Evolutionary conservation across 2,888 invertebrate species (phyloP).

Genomic region (Pheosia tremula): DNA sequence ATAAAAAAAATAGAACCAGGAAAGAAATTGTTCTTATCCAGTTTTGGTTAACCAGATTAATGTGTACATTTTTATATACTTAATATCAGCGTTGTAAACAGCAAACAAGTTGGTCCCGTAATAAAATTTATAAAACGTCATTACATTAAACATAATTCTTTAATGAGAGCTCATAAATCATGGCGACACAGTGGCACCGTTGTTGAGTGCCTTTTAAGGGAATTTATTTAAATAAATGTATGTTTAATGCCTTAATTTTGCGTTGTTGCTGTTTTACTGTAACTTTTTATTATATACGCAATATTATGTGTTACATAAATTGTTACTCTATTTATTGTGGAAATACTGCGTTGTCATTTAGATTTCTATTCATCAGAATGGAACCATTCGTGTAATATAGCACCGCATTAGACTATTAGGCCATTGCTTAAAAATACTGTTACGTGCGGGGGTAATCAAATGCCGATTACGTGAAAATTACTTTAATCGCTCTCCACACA

Average conservation of each 20-base stretch:
- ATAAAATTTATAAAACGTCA: slow-evolving; percentile 51
- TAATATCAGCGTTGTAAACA: neutral
- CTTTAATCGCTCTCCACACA: no score
- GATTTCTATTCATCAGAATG: neutral
- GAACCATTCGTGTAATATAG: neutral
- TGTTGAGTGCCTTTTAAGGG: slow-evolving; percentile 14
- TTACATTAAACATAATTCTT: slow-evolving; percentile 47
- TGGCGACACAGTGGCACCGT: slow-evolving; percentile 1
- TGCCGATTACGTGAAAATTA: no score
- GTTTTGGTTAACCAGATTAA: neutral
- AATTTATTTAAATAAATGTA: slow-evolving; percentile 31
- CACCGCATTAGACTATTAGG: neutral
- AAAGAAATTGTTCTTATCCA: neutral
- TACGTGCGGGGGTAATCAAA: no score
- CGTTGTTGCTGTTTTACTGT: slow-evolving; percentile 24
- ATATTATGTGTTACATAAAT: neutral
- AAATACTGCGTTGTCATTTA: neutral
- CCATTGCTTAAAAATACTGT: neutral
- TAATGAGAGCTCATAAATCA: slow-evolving; percentile 38
- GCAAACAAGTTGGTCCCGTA: slow-evolving; percentile 7
- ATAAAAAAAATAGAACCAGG: no score
- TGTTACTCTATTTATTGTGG: neutral
- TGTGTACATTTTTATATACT: neutral
- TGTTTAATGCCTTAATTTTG: slow-evolving; percentile 28
- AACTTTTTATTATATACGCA: slow-evolving; percentile 4